Base-by-base conservation (phyloP, 2,888 invertebrate species). In the Enoplolaimus lenunculus region DNA sequence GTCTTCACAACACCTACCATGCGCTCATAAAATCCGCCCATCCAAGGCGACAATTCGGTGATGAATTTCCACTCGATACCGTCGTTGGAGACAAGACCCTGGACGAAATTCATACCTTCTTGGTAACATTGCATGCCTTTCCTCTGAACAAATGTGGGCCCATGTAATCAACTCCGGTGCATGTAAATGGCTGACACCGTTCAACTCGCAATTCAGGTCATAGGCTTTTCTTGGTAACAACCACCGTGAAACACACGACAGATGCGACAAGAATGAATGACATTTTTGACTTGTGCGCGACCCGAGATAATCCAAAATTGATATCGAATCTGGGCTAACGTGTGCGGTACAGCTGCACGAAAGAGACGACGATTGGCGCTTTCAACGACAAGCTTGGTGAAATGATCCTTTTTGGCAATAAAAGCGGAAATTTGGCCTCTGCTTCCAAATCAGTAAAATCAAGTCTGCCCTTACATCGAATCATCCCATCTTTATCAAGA, bases 141-240 rank as follows among this genome's bases (percentile, higher is more conserved):
- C 21, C 33, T 34, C 33, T 67, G 67, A 67, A n/a, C 29, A n/a
- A 13, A 30, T 31, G n/a, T 13, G 67, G 67, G n/a, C 67, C 67
- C 31, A 67, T n/a, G 67, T 67, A 67, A 67, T 67, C 67, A 33
- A 67, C 13, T 33, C 67, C 67, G 2, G n/a, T n/a, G 33, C n/a
- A 33, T 3, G 67, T 13, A 67, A 67, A 67, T 30, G 67, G 67
- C 29, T n/a, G 67, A 31, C 31, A 67, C 13, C 33, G 30, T 30
- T 67, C n/a, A 13, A 67, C 29, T 13, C 67, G 67, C 3, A n/a
- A n/a, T 33, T 28, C 3, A n/a, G 67, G 67, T 29, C 67, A 67
- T 67, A n/a, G 29, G 29, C 13, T 29, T 29, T 67, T 30, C 31
- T 3, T 13, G 7, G n/a, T 30, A 67, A n/a, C 30, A n/a, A 13